phyloP scores from a whole-genome alignment of 30 jellyfish, hydroid and myxozoan genomes.

The Nemopilema nomurai region DNA sequence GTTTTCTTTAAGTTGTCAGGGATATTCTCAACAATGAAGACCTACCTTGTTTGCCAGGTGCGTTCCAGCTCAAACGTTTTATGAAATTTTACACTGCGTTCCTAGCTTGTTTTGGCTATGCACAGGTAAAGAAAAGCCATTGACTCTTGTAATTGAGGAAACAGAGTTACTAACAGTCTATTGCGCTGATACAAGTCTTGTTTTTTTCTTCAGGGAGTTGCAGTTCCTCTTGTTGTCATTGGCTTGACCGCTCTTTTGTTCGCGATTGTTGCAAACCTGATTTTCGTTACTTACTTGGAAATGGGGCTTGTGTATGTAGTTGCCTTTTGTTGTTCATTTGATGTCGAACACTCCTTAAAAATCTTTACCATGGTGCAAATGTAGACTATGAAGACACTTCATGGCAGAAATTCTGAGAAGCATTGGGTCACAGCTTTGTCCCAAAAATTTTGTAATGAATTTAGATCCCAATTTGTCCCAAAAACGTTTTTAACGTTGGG shows the following conservation, averaged over 20 bases:
- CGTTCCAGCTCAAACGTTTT: background rate
- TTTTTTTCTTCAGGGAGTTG: background rate
- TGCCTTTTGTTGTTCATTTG: background rate
- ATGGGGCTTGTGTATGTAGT: slow-evolving; percentile 29
- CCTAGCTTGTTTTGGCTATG: too few species aligned
- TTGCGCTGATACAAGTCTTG: background rate
- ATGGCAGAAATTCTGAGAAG: too few species aligned
- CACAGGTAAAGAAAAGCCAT: too few species aligned
- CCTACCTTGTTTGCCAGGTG: background rate
- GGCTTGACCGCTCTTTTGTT: slow-evolving; percentile 9
- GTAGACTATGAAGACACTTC: too few species aligned
- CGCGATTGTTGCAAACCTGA: background rate
- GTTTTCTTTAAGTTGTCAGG: background rate
- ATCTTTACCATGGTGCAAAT: too few species aligned
- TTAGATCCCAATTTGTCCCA: too few species aligned
- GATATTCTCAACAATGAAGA: background rate
- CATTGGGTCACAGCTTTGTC: too few species aligned
- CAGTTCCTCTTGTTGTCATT: slow-evolving; percentile 45
- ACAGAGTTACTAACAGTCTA: background rate
- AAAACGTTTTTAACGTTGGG: too few species aligned
- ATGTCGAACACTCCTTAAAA: background rate
- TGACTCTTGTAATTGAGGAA: too few species aligned
- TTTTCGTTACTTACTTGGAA: slow-evolving; percentile 6
- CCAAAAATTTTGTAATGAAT: too few species aligned
- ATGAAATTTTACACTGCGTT: too few species aligned